Conservation (phyloP, 2,888 invertebrate species). For the Latrodectus elegans region DNA sequence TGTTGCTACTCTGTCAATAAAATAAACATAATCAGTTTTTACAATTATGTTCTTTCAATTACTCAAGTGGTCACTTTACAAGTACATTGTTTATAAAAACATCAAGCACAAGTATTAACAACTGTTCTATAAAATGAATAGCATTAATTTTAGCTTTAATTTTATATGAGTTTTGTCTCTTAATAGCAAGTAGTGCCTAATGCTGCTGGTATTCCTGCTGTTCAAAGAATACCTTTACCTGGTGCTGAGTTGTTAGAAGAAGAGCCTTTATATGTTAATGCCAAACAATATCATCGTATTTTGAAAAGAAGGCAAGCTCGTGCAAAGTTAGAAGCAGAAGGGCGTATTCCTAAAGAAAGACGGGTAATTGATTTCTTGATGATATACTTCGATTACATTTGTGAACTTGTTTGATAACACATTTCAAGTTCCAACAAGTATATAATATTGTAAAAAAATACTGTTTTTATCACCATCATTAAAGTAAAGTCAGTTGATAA, state of each 20-base stretch:
- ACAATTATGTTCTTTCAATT: no score
- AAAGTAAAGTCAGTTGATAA: background rate
- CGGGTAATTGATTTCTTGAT: constrained; percentile 79
- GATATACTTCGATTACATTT: background rate
- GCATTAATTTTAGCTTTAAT: constrained; percentile 79
- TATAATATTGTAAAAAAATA: no score
- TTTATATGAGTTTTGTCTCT: constrained; percentile 39
- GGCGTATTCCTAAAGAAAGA: constrained; percentile 96
- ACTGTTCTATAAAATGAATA: no score
- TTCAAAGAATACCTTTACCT: constrained; percentile 78
- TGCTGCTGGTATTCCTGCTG: constrained; percentile 74
- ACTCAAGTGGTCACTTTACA: no score
- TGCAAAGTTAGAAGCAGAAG: constrained; percentile 94
- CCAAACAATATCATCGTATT: constrained; percentile 97
- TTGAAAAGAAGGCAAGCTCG: constrained; percentile 94
- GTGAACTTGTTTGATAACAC: background rate
- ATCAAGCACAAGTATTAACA: no score
- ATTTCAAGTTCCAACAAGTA: no score
- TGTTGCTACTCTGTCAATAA: no score
- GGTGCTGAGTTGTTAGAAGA: constrained; percentile 85
- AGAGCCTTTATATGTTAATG: constrained; percentile 98
- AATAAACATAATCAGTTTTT: no score
- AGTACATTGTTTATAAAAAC: no score
- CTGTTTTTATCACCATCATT: background rate
- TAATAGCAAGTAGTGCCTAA: constrained; percentile 79